A percentile compares a stretch with the other conserved stretches of the same genome.
Evolutionary conservation across 2,113 vertebrate species (phyloP).

Genomic region (Xiphophorus couchianus): DNA sequence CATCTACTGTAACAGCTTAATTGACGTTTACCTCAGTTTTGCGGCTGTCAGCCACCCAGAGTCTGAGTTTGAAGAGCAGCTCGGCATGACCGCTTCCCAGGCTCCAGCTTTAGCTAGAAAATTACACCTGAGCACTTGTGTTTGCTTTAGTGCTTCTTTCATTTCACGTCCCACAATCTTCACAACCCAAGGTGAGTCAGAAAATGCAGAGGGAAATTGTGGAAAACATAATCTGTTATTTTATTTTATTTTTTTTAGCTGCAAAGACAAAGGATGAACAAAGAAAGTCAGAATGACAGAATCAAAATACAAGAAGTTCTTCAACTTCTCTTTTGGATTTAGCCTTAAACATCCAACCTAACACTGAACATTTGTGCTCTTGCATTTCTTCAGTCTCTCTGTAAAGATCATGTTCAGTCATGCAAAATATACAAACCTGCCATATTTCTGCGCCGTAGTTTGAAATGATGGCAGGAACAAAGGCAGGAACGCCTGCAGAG

Average conservation of each 20-base stretch:
- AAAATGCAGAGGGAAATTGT: constrained; percentile 9
- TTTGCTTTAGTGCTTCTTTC: constrained; percentile 46
- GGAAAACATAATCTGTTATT: background rate
- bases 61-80: constrained; percentile 54
- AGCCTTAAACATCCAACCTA: background rate
- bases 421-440: background rate
- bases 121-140: constrained; percentile 56
- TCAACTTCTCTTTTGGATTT: background rate
- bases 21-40: constrained; percentile 72
- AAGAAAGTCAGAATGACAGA: background rate
- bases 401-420: background rate
- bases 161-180: constrained; percentile 9
- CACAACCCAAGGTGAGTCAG: constrained; percentile 29
- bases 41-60: constrained; percentile 58
- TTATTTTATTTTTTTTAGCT: no score
- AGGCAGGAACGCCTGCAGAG: constrained; percentile 17
- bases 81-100: constrained; percentile 57
- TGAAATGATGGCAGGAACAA: background rate
- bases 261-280: no score
- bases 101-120: constrained; percentile 52
- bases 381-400: background rate
- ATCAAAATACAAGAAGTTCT: background rate
- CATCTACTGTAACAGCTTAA: constrained; percentile 71
- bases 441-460: background rate
- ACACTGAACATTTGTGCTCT: background rate